Percentiles rank a stretch among this genome's conserved stretches.
Conservation (phyloP, 1,140 invertebrate species). For the silkworm (Bombyx mori) region DNA sequence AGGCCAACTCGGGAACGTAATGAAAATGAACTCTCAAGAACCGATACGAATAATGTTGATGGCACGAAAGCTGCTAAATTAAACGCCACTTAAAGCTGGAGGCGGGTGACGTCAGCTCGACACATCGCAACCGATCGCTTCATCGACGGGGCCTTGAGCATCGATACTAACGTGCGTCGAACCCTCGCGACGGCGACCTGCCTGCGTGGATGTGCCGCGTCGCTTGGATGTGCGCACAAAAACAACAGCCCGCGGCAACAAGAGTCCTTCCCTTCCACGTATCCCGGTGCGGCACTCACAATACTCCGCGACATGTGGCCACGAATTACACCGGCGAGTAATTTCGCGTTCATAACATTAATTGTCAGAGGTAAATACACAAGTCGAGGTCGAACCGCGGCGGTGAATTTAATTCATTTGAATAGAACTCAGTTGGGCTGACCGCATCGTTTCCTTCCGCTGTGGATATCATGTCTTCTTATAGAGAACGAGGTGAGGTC, state of each 20-base stretch:
- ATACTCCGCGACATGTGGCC: no score
- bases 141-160: slow-evolving; percentile 13
- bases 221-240: slow-evolving; percentile 21
- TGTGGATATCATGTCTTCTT: no score
- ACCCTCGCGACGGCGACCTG: no score
- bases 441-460: no score
- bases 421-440: no score
- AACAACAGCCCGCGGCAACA: slow-evolving; percentile 19
- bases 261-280: slow-evolving; percentile 1
- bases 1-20: slow-evolving; percentile 3
- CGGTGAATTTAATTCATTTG: no score
- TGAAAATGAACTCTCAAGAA: slow-evolving; percentile 4
- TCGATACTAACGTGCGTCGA: slow-evolving; percentile 11
- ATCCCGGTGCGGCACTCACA: no score
- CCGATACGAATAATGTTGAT: slow-evolving; percentile 1
- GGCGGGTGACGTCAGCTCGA: slow-evolving; percentile 10
- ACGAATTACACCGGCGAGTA: no score
- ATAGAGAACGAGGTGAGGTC: no score
- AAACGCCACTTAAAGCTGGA: slow-evolving; percentile 11
- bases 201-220: slow-evolving; percentile 1
- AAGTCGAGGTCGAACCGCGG: no score
- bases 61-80: slow-evolving; percentile 5
- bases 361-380: no score
- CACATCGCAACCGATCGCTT: slow-evolving; percentile 23
- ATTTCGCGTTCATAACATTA: no score